Conservation (phyloP, 1,140 invertebrate species). For the Drosophila fuyamai region DNA sequence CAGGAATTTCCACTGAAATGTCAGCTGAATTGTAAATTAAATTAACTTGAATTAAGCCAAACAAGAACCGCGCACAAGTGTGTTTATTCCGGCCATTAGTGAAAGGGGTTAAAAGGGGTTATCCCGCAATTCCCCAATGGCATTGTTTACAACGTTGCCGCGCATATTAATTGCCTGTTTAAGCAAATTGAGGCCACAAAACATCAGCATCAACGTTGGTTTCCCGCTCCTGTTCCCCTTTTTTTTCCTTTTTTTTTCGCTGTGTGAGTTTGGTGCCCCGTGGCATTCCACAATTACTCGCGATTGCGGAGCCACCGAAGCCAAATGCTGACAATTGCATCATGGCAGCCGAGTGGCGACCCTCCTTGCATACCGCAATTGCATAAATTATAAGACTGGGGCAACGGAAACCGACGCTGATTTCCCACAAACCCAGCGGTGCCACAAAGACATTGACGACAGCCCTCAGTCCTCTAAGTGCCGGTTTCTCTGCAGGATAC, state of each 20-base stretch:
- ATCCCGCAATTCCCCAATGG: constrained; percentile 47
- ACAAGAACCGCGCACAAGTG: constrained; percentile 17
- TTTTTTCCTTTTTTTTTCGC: constrained; percentile 1
- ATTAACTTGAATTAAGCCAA: constrained; percentile 42
- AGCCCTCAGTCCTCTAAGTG: constrained; percentile 22
- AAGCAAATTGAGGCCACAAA: constrained; percentile 75
- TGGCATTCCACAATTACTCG: constrained; percentile 51
- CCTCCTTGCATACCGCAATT: constrained; percentile 46
- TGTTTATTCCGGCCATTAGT: constrained; percentile 61
- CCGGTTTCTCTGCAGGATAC: constrained; percentile 14
- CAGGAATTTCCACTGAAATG: constrained; percentile 10
- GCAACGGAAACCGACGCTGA: constrained; percentile 16
- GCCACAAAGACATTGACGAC: constrained; percentile 35
- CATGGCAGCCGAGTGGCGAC: constrained; percentile 23
- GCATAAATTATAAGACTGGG: constrained; percentile 55
- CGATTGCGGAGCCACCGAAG: constrained; percentile 50
- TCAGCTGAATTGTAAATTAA: constrained; percentile 54
- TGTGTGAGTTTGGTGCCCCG: constrained; percentile 21
- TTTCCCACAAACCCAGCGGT: constrained; percentile 36
- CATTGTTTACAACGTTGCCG: constrained; percentile 75
- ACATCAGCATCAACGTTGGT: constrained; percentile 47
- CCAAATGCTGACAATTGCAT: constrained; percentile 63
- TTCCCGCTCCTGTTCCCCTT: constrained; percentile 11
- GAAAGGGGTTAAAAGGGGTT: not conserved
- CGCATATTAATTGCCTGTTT: constrained; percentile 81